Percentiles rank a stretch among this genome's conserved stretches.
Conservation (phyloP, 2,113 vertebrate species). For the Sylvilagus bachmani region DNA sequence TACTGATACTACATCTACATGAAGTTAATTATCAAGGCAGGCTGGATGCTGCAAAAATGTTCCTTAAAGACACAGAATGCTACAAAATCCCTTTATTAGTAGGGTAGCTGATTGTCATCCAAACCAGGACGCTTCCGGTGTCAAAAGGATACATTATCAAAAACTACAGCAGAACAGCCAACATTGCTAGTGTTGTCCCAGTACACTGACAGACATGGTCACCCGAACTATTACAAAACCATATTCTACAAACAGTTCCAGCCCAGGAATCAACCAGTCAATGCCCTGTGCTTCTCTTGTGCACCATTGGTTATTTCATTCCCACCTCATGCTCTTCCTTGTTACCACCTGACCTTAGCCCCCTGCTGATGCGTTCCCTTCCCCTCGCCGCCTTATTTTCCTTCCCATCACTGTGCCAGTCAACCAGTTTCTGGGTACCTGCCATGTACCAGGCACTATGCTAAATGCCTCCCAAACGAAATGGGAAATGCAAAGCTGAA, state of each 20-base stretch:
- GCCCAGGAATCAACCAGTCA: not conserved
- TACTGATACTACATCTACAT: not conserved
- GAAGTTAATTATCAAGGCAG: conserved; percentile 14
- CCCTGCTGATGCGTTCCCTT: not conserved
- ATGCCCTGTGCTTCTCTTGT: not conserved
- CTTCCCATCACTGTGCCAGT: not conserved
- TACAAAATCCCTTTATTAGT: not conserved
- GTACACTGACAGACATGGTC: not conserved
- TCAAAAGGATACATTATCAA: not conserved
- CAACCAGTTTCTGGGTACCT: not conserved
- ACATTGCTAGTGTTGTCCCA: not conserved
- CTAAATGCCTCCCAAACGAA: not conserved
- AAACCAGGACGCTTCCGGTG: not conserved
- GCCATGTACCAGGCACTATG: not conserved
- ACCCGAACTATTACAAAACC: not conserved
- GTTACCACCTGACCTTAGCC: not conserved
- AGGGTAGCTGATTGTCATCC: not conserved
- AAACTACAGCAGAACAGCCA: not conserved
- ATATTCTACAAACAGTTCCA: not conserved
- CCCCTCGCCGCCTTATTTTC: not conserved
- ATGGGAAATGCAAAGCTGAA: not conserved
- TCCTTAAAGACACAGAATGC: not conserved
- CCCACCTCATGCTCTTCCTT: not conserved
- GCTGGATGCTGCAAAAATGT: not conserved
- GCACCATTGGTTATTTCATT: not conserved